Base-by-base conservation (phyloP, 2,888 invertebrate species). In the Drosophila buzzatii region DNA sequence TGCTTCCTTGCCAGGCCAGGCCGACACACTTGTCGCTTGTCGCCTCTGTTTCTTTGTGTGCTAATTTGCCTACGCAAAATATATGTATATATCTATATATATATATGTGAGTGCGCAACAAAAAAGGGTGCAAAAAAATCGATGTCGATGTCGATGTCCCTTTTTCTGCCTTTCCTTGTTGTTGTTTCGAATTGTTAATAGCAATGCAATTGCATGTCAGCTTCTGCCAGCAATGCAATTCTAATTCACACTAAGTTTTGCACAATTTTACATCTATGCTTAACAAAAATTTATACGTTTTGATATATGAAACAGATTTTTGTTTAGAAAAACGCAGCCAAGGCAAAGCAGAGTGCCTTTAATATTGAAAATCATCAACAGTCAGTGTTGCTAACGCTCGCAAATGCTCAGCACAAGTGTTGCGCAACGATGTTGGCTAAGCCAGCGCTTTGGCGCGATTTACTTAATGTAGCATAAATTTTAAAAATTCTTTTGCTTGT, bases 71-170 rank as follows among this genome's bases (percentile, higher is more conserved):
- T 56, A 51, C 45, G 56, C 65, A 64, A 71, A 61, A 70, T 79
- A 67, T 49, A 45, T 47, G 27, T 47, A 9, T 47, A 18, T 44
- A 20, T 44, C 7, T 20, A 23, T 12, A 44, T 20, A 47, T 47
- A 16, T 27, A 14, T 45, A 7, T 45, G 1, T 45, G 14, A 37
- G 37, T 74, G 79, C 67, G 64, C 68, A 52, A 65, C 51, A 70
- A 79, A 89, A 89, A 88, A 82, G 84, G 78, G 79, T 79, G 79
- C 74, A 82, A 90, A 87, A 85, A 87, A 88, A 84, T 84, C 84
- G 84, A 84, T 82, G 81, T 83, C 83, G 83, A 84, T 82, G 81
- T 83, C 80, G 77, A 86, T 81, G 88, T 87, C 84, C 87, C 84
- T 85, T 75, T 85, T 69, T 57, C 37, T 64, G 47, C 61, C 56